Conservation (phyloP, 2,113 vertebrate genomes). For the Lamprologus sp. region DNA sequence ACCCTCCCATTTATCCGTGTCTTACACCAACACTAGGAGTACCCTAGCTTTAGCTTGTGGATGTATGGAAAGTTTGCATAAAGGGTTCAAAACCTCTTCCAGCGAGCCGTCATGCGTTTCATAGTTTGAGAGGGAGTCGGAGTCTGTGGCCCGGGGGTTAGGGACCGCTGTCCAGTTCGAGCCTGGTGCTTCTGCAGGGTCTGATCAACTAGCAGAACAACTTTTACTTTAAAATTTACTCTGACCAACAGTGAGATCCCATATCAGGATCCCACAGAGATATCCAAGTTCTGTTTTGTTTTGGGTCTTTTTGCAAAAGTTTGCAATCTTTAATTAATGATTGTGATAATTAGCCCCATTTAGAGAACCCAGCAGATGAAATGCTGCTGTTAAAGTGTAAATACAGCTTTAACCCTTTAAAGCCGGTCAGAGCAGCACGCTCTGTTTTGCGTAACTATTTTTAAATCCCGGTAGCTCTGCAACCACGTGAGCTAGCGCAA, state of each 20-base stretch:
- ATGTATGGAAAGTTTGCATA: background rate
- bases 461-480: too few relatives aligned
- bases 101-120: background rate
- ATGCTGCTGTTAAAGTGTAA: accelerated
- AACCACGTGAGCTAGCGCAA: too few relatives aligned
- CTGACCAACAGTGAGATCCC: background rate
- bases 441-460: too few relatives aligned
- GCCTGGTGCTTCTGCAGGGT: background rate
- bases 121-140: background rate
- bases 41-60: background rate
- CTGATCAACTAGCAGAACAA: background rate
- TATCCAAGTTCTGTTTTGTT: accelerated
- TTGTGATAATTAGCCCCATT: background rate
- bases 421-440: too few relatives aligned
- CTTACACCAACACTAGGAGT: background rate
- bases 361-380: accelerated
- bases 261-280: background rate
- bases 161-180: accelerated
- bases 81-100: background rate
- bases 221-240: background rate
- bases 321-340: background rate
- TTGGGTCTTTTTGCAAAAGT: background rate
- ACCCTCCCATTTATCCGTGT: background rate
- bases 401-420: background rate
- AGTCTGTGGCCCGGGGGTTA: too few relatives aligned